Conservation (phyloP, 1,140 invertebrate species). For the Neelides sp. region DNA sequence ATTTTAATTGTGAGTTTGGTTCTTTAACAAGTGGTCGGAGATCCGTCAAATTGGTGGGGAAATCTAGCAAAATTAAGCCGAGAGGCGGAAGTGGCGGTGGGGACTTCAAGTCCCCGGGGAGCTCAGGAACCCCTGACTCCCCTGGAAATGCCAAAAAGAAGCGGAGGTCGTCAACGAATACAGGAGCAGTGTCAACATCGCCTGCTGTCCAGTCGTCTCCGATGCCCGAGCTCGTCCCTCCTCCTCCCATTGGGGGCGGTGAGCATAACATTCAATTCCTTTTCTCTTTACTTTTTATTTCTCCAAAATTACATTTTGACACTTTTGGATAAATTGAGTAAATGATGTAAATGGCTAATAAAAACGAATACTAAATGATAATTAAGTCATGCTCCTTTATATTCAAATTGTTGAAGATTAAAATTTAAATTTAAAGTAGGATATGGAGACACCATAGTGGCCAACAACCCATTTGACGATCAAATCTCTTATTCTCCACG, state of each 20-base stretch:
- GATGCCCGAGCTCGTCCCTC: slow-evolving; percentile 63
- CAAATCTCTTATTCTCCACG: slow-evolving; percentile 54
- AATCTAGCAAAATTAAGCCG: slow-evolving; percentile 6
- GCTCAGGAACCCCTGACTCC: slow-evolving; percentile 35
- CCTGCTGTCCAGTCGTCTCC: slow-evolving; percentile 42
- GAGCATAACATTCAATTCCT: slow-evolving; percentile 6
- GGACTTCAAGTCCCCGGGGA: slow-evolving; percentile 42
- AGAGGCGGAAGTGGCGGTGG: slow-evolving; percentile 15
- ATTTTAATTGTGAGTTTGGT: too few species aligned
- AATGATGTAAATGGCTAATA: too few species aligned
- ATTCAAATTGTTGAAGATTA: slow-evolving; percentile 11
- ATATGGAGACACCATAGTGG: slow-evolving; percentile 84
- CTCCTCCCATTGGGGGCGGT: slow-evolving; percentile 55
- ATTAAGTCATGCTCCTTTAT: not conserved
- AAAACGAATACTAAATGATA: too few species aligned
- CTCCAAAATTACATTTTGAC: too few species aligned
- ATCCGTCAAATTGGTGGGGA: not conserved
- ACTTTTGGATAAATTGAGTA: too few species aligned
- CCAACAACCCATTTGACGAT: slow-evolving; percentile 91
- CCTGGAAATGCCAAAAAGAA: slow-evolving; percentile 49
- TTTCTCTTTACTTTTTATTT: slow-evolving; percentile 8
- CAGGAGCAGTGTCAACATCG: slow-evolving; percentile 28
- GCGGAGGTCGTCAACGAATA: slow-evolving; percentile 39
- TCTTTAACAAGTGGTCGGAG: not conserved
- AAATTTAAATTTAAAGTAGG: slow-evolving; percentile 46